Evolutionary conservation across 2,797 vertebrate species (phyloP).

Genomic region (Hippocampus kuda): DNA sequence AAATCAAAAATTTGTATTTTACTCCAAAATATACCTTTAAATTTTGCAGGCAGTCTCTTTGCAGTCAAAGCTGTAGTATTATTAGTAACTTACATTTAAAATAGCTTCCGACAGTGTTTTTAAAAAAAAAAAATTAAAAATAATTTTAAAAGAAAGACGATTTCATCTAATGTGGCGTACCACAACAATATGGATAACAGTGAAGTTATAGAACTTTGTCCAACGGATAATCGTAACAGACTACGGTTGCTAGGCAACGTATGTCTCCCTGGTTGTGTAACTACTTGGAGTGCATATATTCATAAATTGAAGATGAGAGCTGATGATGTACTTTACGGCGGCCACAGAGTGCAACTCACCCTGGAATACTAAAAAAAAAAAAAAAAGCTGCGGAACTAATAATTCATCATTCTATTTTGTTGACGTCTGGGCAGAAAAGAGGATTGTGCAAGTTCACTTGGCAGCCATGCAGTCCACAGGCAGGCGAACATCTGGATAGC

Average conservation of each 20-base stretch:
- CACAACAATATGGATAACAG: not conserved
- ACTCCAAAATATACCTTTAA: not conserved
- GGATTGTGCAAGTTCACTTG: slow-evolving; percentile 75
- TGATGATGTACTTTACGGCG: slow-evolving; percentile 14
- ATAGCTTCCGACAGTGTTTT: not conserved
- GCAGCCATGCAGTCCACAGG: slow-evolving; percentile 47
- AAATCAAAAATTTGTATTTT: not conserved
- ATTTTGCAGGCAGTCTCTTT: not conserved
- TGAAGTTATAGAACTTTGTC: slow-evolving; percentile 1
- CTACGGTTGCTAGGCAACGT: slow-evolving; percentile 34
- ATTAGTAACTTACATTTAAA: not conserved
- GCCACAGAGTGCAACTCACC: slow-evolving; percentile 10
- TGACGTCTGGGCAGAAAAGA: slow-evolving; percentile 61
- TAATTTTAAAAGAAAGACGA: not conserved
- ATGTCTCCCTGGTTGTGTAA: slow-evolving; percentile 5
- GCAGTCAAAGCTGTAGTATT: not conserved
- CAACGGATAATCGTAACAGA: slow-evolving; percentile 1
- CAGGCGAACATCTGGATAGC: slow-evolving; percentile 70
- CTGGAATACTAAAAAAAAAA: not conserved
- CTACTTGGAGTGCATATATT: not conserved
- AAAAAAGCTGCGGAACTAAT: slow-evolving; percentile 30
- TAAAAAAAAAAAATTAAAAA: too few species aligned
- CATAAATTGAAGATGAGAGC: not conserved
- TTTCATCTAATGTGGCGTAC: not conserved
- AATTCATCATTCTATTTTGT: slow-evolving; percentile 47